Evolutionary conservation across 2,797 vertebrate genomes (phyloP).

Genomic region (Salarias fasciatus): DNA sequence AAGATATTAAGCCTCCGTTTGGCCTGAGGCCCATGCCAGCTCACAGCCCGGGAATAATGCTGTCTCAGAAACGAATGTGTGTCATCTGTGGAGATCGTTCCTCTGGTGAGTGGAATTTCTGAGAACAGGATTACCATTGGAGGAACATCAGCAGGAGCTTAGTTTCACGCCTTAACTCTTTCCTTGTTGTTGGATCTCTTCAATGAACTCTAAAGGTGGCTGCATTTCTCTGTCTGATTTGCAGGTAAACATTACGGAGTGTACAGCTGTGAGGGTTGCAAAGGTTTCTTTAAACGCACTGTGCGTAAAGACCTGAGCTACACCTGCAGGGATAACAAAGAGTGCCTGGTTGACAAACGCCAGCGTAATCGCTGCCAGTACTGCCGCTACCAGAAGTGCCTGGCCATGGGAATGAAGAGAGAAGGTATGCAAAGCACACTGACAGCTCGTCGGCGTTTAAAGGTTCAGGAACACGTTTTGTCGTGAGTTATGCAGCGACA

Average conservation of each 20-base stretch:
- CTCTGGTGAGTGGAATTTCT: conserved; percentile 85
- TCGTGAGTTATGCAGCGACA: conserved; percentile 14
- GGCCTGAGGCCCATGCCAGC: conserved; percentile 88
- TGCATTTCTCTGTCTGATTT: conserved; percentile 24
- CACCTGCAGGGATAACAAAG: conserved; percentile 96
- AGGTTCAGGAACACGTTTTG: conserved; percentile 12
- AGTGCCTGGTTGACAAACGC: conserved; percentile 96
- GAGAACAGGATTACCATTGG: conserved; percentile 27
- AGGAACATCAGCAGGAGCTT: conserved; percentile 7
- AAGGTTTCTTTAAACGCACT: conserved; percentile 97
- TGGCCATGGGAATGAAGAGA: conserved; percentile 97
- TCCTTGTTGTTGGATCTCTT: background rate
- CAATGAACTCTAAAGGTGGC: background rate
- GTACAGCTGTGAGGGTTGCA: conserved; percentile 97
- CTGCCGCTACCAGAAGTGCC: conserved; percentile 96
- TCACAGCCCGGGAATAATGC: conserved; percentile 83
- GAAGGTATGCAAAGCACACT: conserved; percentile 86
- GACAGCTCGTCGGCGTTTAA: conserved; percentile 21
- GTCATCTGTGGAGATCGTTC: conserved; percentile 98
- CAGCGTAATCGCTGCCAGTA: conserved; percentile 97
- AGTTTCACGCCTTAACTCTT: conserved; percentile 11
- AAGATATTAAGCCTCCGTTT: conserved; percentile 96
- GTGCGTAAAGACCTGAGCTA: conserved; percentile 96
- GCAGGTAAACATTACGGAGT: conserved; percentile 95
- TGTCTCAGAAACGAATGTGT: conserved; percentile 94